Conservation (phyloP, 2,113 vertebrate genomes). For the Misgurnus anguillicaudatus region DNA sequence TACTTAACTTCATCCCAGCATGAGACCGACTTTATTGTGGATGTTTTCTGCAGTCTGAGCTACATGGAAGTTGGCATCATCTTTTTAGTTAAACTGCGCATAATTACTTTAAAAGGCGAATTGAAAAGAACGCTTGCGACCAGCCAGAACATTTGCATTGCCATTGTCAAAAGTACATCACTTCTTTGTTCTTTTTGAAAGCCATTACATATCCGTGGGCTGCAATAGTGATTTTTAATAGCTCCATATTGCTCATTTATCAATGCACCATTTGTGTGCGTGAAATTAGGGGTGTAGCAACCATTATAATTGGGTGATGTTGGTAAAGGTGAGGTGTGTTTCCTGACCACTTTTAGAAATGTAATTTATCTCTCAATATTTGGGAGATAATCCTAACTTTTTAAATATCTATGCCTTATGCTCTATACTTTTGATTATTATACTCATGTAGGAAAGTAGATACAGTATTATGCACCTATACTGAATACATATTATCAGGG, state of each 20-base stretch:
- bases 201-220: not conserved
- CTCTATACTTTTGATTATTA: no score
- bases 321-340: no score
- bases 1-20: slow-evolving; percentile 16
- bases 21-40: slow-evolving; percentile 10
- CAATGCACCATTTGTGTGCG: not conserved
- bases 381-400: no score
- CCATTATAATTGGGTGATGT: not conserved
- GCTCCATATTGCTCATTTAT: not conserved
- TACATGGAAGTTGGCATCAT: slow-evolving; percentile 5
- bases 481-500: no score
- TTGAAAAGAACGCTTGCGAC: not conserved
- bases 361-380: no score
- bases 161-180: no score
- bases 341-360: no score
- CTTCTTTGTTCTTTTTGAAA: not conserved
- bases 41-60: slow-evolving; percentile 17
- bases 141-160: not conserved
- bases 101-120: not conserved
- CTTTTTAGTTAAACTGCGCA: not conserved
- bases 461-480: no score
- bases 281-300: not conserved
- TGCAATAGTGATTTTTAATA: not conserved
- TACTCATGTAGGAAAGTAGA: no score
- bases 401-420: no score